A percentile compares a stretch with the other conserved stretches of the same genome.
Evolutionary conservation across 1,140 invertebrate genomes (phyloP).

Genomic region (Macrobrachium rosenbergii): DNA sequence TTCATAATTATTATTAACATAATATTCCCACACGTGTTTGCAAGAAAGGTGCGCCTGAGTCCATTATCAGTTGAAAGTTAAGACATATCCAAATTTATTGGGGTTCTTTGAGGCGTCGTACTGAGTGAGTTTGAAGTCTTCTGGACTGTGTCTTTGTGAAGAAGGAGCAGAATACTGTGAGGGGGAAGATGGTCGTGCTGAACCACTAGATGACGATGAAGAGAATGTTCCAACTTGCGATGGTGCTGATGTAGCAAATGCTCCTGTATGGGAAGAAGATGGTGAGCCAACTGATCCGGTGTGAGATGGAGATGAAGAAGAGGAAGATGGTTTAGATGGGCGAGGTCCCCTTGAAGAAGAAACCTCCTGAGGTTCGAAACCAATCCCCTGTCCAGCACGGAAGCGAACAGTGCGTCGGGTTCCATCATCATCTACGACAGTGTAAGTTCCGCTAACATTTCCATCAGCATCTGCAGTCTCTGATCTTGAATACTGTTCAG

Average conservation of each 20-base stretch:
- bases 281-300: neutral
- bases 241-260: conserved; percentile 2
- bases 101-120: conserved; percentile 41
- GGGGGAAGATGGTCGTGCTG: neutral
- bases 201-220: neutral
- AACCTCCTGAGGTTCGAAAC: conserved; percentile 14
- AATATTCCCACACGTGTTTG: too few species aligned
- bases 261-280: conserved; percentile 35
- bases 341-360: conserved; percentile 52
- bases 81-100: conserved; percentile 23
- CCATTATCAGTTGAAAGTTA: neutral
- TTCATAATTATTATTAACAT: too few species aligned
- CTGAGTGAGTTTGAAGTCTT: conserved; percentile 20
- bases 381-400: too few species aligned
- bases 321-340: conserved; percentile 45
- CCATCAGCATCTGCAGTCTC: too few species aligned
- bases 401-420: too few species aligned
- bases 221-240: neutral
- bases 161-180: neutral
- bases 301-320: conserved; percentile 53
- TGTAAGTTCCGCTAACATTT: too few species aligned
- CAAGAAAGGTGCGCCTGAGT: neutral
- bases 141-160: neutral
- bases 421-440: too few species aligned
- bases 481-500: too few species aligned